Evolutionary conservation across 1,140 invertebrate species (phyloP), one percentile per base, ranked within the genome.

Genomic region (Aethina tumida): DNA sequence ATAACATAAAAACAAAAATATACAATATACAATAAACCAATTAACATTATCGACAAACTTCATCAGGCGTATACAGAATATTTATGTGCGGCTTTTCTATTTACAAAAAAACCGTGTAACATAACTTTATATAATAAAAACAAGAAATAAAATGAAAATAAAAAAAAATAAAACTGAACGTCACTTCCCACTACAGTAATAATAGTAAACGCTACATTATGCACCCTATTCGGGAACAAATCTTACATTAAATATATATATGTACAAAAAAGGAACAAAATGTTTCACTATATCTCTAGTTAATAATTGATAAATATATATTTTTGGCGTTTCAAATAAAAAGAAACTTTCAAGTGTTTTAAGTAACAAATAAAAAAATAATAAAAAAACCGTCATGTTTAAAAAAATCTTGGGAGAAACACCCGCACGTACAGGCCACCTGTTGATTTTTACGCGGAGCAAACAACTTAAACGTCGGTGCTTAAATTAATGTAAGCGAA

Each of bases 231-330:
- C 35, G 24, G 27, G 27, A 34, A 39, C 43, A 40, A 43, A 35
- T 12, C 34, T 36, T 40, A 43, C 45, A 44, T 41, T 44, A 40
- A 30, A 35, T 43, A 45, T 45, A 44, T 34, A 39, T 55, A 60
- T 60, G 43, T 60, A 60, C 58, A 60, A 56, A 52, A 49, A 59
- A 60, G 56, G 58, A 58, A 60, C 55, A 56, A 55, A 59, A 60
- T 30, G 38, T 52, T 52, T 47, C 55, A 48, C 51, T 50, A 53
- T 42, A 49, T 42, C 45, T 47, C 48, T n/a, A n/a, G n/a, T 42
- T 47, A 51, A 50, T 37, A 40, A 41, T 20, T 36, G 51, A 59
- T 59, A 57, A 59, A 55, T 55, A 56, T 56, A 56, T 58, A 46
- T 56, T 59, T 59, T 59, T 59, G 57, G 57, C 51, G 55, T 56